Evolutionary conservation across 1,140 invertebrate genomes (phyloP), one percentile per base, ranked within the genome.

Genomic region (Drosophila tristis): DNA sequence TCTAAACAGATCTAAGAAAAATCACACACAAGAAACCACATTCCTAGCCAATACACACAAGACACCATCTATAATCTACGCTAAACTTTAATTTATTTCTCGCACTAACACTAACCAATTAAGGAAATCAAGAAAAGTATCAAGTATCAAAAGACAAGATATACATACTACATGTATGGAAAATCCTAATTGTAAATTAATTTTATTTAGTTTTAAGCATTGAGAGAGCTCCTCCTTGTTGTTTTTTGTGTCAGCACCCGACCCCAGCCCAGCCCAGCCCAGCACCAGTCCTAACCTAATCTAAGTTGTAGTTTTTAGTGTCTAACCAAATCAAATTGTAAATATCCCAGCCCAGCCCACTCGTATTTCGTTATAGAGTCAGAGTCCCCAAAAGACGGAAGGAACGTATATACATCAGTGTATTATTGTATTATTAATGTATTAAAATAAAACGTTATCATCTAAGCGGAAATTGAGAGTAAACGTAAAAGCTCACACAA

Each of bases 371-470:
- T 31, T 25, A 29, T 23, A 43, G 3, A 44, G 29, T 53, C 51
- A 70, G 67, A 64, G 62, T 71, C 61, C 35, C 55, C 71, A 59
- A 55, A 49, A 76, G 68, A 39, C 31, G 48, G 26, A 66, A 54
- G 67, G 50, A 74, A 70, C 65, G 75, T 56, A 79, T 60, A 61
- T 78, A 59, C 74, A 62, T 76, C 74, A 89, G 76, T 86, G 82
- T 86, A 86, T 86, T 86, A 86, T 79, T 86, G 70, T 86, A 86
- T 86, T 86, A 86, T 87, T 86, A 86, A 86, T 86, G 70, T 87
- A 86, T 79, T 86, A 65, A 78, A 85, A 58, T 51, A 71, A 65
- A 76, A 64, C 58, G 53, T 66, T 85, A 61, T 74, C 43, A 71
- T 67, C 67, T 82, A 87, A 90, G 85, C 54, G 58, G 47, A 48